Percentiles rank a stretch among this genome's conserved stretches.
Evolutionary conservation across 1,140 invertebrate genomes (phyloP).

Genomic region (Drosophila quadrilineata): DNA sequence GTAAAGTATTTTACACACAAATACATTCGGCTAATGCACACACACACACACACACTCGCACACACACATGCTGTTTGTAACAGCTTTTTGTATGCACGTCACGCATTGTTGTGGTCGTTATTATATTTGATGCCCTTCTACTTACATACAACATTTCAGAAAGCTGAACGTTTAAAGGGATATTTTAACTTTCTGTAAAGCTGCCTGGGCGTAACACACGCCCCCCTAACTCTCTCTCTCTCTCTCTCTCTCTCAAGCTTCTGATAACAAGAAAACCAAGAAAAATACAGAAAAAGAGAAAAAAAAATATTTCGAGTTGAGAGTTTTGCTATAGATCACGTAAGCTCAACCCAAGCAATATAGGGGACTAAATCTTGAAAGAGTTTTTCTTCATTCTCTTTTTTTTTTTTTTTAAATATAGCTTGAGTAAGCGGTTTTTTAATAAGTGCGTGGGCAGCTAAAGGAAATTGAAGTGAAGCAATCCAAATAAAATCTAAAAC

Average conservation of each 20-base stretch:
- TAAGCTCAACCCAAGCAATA: neutral
- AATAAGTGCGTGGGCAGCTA: too few relatives aligned
- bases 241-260: too few relatives aligned
- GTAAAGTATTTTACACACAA: slow-evolving; percentile 20
- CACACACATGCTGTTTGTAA: slow-evolving; percentile 21
- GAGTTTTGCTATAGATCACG: slow-evolving; percentile 8
- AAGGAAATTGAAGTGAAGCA: too few relatives aligned
- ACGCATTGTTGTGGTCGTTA: slow-evolving; percentile 57
- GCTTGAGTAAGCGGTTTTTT: too few relatives aligned
- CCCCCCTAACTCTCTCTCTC: too few relatives aligned
- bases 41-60: too few relatives aligned
- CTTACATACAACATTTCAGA: slow-evolving; percentile 13
- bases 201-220: neutral
- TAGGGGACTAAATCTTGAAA: too few relatives aligned
- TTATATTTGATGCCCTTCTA: slow-evolving; percentile 50
- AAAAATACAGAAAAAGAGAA: neutral
- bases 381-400: too few relatives aligned
- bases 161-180: slow-evolving; percentile 36
- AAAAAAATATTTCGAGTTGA: too few relatives aligned
- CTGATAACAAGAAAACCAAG: neutral
- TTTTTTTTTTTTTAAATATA: too few relatives aligned
- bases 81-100: slow-evolving; percentile 35
- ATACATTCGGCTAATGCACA: slow-evolving; percentile 33
- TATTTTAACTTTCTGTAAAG: slow-evolving; percentile 32
- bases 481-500: too few relatives aligned